These are phyloP conservation scores for Polyploca ridens DNA, from an alignment of 2,888 invertebrate genomes.

Conservation along the genomic window DNA sequence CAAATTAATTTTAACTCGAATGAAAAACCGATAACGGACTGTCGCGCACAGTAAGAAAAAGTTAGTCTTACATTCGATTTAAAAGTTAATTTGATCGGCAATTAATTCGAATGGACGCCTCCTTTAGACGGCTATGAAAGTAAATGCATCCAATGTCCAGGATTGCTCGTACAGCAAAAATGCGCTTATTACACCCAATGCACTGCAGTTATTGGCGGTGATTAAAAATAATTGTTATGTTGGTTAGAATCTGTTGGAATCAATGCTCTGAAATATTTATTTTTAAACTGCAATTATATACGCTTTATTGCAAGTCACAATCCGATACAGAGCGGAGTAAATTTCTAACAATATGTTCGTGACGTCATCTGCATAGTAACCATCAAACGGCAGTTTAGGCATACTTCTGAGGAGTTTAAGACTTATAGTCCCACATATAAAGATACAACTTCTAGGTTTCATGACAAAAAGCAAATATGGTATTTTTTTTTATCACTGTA, in stretches of 20 bases:
- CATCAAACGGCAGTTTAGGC: too few relatives aligned
- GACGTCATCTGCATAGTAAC: too few relatives aligned
- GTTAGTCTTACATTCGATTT: slow-evolving; percentile 37
- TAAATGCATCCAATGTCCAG: slow-evolving; percentile 13
- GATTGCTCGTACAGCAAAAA: background rate
- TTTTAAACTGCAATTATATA: background rate
- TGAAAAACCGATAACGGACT: background rate
- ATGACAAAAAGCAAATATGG: too few relatives aligned
- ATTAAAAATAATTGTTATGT: slow-evolving; percentile 1
- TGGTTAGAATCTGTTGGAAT: background rate
- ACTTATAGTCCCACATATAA: too few relatives aligned
- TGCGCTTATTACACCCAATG: slow-evolving; percentile 5
- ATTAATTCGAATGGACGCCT: slow-evolving; percentile 48
- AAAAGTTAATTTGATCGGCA: slow-evolving; percentile 43
- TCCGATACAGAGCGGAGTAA: too few relatives aligned
- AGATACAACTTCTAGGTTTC: too few relatives aligned
- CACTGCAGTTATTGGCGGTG: background rate
- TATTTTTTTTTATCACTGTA: too few relatives aligned
- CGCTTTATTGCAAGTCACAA: too few relatives aligned
- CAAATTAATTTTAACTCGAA: slow-evolving; percentile 8
- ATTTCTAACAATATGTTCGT: too few relatives aligned
- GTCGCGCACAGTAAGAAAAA: slow-evolving; percentile 27
- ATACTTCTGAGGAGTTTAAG: too few relatives aligned
- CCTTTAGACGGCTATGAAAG: slow-evolving; percentile 25
- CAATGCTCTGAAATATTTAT: background rate